Base-by-base conservation (phyloP, 2,113 vertebrate species). In the Beaufortia kweichowensis region DNA sequence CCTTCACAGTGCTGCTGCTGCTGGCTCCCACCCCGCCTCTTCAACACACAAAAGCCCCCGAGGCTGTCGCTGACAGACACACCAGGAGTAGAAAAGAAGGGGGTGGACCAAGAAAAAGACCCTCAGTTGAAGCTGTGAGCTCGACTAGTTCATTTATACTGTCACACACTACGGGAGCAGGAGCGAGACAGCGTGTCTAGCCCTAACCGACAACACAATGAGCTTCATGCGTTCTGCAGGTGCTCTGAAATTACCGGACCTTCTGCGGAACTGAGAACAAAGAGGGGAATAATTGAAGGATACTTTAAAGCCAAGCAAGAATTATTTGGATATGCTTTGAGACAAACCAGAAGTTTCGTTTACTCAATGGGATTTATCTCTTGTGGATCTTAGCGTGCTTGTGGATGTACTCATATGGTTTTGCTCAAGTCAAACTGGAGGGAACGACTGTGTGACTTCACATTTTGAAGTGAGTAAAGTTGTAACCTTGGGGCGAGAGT, bases 21-120 rank as follows among this genome's bases (percentile, higher is more conserved):
- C 81, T 78, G 53, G 65, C 62, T 69, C 72, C 50, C 63, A 70
- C 74, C 63, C 59, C 48, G 7, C 78, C 46, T 55, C 71, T 79
- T 67, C 14, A 75, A 77, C 76, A 65, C 67, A 56, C 21, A 85
- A 57, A 56, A 72, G 63, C 56, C 65, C 75, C 74, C 19, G 41
- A 74, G 77, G 82, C 85, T 79, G 67, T 78, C 73, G 29, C 60
- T 81, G 66, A 23, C 53, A 56, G 65, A 85, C 63, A 78, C 19
- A 56, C 15, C 70, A 31, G 31, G 73, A 72, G 23, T 10, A 33
- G 17, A 23, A n/a, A 15, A 59, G 62, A 43, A 41, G 59, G 63
- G n/a, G 59, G 67, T 48, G 50, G 70, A 59, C n/a, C 68, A 87
- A 85, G 59, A 87, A 85, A 81, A 56, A 74, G 43, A 69, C 65